phyloP scores from a whole-genome alignment of 2,113 vertebrate genomes.

The Nothocercus julius region DNA sequence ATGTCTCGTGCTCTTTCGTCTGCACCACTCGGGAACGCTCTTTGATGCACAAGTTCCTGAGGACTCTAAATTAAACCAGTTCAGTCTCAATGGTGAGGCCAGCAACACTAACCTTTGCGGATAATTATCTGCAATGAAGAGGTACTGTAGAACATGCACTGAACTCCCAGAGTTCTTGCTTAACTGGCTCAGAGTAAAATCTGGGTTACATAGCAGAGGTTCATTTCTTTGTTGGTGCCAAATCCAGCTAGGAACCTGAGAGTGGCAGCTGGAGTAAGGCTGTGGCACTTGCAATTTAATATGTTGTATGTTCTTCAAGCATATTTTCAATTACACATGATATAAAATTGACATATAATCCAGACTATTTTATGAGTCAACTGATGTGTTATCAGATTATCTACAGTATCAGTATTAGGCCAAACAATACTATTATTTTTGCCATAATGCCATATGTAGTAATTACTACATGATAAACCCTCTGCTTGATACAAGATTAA shows the following conservation, averaged over 20 bases:
- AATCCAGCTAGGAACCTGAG: neutral
- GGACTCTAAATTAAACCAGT: conserved; percentile 47
- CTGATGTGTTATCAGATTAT: fast-evolving
- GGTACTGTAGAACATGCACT: neutral
- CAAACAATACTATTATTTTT: neutral
- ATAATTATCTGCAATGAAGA: neutral
- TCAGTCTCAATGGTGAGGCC: conserved; percentile 21
- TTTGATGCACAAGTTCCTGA: neutral
- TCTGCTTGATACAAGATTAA: neutral
- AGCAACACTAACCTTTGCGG: neutral
- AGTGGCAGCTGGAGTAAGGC: neutral
- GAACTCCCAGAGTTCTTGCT: neutral
- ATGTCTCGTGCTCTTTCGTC: neutral
- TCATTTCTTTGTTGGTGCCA: neutral
- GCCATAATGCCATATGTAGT: neutral
- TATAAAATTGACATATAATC: neutral
- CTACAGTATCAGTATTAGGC: neutral
- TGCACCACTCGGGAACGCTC: neutral
- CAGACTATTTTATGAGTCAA: fast-evolving
- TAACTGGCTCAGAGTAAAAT: conserved; percentile 19
- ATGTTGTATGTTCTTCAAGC: neutral
- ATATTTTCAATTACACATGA: fast-evolving
- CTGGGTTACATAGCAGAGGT: conserved; percentile 19
- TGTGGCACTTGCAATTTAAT: neutral
- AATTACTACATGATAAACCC: neutral